phyloP scores from a whole-genome alignment of 2,113 vertebrate genomes.

The Cebidichthys violaceus region DNA sequence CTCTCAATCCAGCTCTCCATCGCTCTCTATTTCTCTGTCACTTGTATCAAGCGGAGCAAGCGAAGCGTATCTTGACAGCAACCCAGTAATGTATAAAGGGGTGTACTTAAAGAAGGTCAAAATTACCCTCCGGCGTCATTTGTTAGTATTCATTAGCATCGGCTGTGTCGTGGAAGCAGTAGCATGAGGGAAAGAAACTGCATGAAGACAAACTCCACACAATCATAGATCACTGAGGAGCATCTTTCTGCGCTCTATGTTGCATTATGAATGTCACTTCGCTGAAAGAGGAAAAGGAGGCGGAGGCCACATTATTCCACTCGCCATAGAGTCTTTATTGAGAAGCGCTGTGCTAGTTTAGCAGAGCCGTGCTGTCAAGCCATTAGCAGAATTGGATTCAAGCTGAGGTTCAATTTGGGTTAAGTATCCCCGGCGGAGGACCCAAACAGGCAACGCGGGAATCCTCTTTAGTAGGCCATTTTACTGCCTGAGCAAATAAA shows the following conservation, averaged over 20 bases:
- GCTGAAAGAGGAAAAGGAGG: neutral
- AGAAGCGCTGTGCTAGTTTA: slow-evolving; percentile 48
- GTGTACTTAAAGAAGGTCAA: slow-evolving; percentile 19
- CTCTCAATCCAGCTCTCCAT: neutral
- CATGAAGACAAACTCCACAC: neutral
- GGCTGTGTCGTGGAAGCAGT: neutral
- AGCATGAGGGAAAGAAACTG: neutral
- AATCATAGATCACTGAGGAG: neutral
- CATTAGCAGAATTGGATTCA: slow-evolving; percentile 77
- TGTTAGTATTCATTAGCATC: slow-evolving; percentile 13
- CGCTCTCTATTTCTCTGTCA: neutral
- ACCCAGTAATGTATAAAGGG: slow-evolving; percentile 9
- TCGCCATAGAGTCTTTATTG: slow-evolving; percentile 36
- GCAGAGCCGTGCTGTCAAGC: slow-evolving; percentile 45
- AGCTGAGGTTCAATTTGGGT: slow-evolving; percentile 77
- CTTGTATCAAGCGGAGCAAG: slow-evolving; percentile 15
- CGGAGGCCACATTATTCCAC: neutral
- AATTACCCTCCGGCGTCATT: slow-evolving; percentile 8
- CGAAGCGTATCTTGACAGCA: slow-evolving; percentile 14
- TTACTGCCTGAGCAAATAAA: slow-evolving; percentile 71
- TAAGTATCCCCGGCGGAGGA: slow-evolving; percentile 75
- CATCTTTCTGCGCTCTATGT: neutral
- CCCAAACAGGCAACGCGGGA: slow-evolving; percentile 49
- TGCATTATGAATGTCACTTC: slow-evolving; percentile 12
- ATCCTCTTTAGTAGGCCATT: slow-evolving; percentile 70